Base-by-base conservation (phyloP, 1,140 invertebrate species). In the Papilio dardanus region DNA sequence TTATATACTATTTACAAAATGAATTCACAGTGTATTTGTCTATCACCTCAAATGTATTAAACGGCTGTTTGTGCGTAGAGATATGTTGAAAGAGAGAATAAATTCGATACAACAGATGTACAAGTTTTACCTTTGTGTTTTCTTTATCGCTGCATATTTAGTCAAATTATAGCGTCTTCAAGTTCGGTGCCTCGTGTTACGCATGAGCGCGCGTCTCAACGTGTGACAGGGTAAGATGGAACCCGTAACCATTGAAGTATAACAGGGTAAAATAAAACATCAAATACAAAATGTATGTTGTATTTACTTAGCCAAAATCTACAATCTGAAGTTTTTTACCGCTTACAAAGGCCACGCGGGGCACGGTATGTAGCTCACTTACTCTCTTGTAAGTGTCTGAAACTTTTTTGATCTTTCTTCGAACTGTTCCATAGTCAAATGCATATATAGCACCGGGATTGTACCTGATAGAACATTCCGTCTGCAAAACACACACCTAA, bases 61-160 rank as follows among this genome's bases (percentile, higher is more conserved):
- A 86, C 84, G 85, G 86, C 91, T 87, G 88, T 91, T 92, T 93
- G 89, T 91, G 88, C 79, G 86, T 91, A 92, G 89, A 88, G 77
- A 89, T 88, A 88, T 88, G 83, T 87, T 86, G 86, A 88, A 91
- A 87, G 83, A 86, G 84, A 88, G 85, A 90, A 90, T 92, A 91
- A 92, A 93, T 88, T 88, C 83, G 88, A 93, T 93, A 90, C 87
- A 92, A 90, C 85, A 82, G 87, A 93, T 91, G 89, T 92, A 91
- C 89, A 92, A 92, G 85, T 91, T 92, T 91, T 86, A 85, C 74
- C 82, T 76, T 40, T 78, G 81, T 50, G 83, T 89, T 90, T 90
- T 79, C 81, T 84, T 81, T 50, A 28, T 62, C 10, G 1, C 24
- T 19, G 2, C 21, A 0, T 74, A 40, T 78, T 4, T 24, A 35